Evolutionary conservation across 2,113 vertebrate species (phyloP).

Genomic region (Origma solitaria): DNA sequence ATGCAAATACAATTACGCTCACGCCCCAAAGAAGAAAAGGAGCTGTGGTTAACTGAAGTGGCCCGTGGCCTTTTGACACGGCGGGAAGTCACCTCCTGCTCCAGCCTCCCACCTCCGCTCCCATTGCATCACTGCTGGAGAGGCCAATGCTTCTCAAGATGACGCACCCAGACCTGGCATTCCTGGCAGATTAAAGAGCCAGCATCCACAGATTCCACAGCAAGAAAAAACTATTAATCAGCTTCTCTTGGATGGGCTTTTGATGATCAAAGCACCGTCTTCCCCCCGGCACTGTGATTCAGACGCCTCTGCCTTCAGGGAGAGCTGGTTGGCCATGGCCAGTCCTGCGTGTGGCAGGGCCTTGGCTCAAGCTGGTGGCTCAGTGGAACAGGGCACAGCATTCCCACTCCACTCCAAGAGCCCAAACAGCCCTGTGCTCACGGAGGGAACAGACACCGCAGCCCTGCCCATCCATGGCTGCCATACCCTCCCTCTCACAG

Average conservation of each 20-base stretch:
- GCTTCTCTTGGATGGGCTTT: background rate
- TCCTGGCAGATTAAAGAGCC: slow-evolving; percentile 37
- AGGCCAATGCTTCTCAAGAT: background rate
- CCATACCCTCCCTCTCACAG: background rate
- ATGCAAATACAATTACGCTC: background rate
- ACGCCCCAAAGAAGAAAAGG: background rate
- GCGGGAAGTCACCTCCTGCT: background rate
- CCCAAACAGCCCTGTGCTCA: background rate
- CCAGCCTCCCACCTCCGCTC: background rate
- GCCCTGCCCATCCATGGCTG: background rate
- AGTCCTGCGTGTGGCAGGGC: rapidly evolving
- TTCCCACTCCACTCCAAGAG: background rate
- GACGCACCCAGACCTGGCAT: background rate
- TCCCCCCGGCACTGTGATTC: background rate
- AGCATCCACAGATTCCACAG: slow-evolving; percentile 34
- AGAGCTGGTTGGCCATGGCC: background rate
- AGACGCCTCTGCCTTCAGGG: background rate
- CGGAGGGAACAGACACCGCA: background rate
- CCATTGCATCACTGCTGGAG: background rate
- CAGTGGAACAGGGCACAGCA: background rate
- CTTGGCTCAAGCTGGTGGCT: background rate
- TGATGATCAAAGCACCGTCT: background rate
- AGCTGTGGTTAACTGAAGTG: background rate
- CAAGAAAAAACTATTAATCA: slow-evolving; percentile 37
- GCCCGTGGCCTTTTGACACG: background rate